A percentile compares a stretch with the other conserved stretches of the same genome.
Evolutionary conservation across 2,797 vertebrate species (phyloP).

Genomic region (Lutjanus argentimaculatus): DNA sequence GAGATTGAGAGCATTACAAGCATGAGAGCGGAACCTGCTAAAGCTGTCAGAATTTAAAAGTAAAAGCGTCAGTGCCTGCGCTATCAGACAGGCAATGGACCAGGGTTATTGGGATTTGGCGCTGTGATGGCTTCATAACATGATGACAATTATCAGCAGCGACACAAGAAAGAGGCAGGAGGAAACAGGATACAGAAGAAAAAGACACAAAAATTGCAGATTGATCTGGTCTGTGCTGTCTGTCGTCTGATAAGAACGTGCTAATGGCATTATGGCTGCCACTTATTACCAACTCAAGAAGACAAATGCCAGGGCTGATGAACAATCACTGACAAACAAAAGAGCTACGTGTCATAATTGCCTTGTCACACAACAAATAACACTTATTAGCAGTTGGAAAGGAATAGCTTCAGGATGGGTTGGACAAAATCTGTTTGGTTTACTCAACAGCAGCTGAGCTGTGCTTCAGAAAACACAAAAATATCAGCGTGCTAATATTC

Average conservation of each 20-base stretch:
- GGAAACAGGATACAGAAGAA: neutral
- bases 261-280: constrained; percentile 35
- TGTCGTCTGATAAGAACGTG: constrained; percentile 40
- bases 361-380: constrained; percentile 62
- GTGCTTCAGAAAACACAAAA: constrained; percentile 30
- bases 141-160: constrained; percentile 38
- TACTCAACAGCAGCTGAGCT: neutral
- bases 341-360: constrained; percentile 40
- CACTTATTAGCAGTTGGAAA: constrained; percentile 42
- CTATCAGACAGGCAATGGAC: constrained; percentile 49
- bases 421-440: constrained; percentile 11
- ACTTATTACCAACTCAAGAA: constrained; percentile 37
- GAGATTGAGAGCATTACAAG: neutral
- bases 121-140: constrained; percentile 19
- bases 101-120: constrained; percentile 18
- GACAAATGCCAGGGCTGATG: constrained; percentile 50
- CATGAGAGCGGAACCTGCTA: neutral
- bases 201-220: constrained; percentile 19
- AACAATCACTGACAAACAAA: constrained; percentile 42
- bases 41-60: constrained; percentile 1
- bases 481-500: constrained; percentile 15
- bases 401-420: constrained; percentile 8
- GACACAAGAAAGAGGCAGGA: neutral
- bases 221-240: constrained; percentile 30
- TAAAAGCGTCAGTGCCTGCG: neutral